phyloP scores from a whole-genome alignment of 2,797 vertebrate genomes.

The Synaphobranchus kaupii region DNA sequence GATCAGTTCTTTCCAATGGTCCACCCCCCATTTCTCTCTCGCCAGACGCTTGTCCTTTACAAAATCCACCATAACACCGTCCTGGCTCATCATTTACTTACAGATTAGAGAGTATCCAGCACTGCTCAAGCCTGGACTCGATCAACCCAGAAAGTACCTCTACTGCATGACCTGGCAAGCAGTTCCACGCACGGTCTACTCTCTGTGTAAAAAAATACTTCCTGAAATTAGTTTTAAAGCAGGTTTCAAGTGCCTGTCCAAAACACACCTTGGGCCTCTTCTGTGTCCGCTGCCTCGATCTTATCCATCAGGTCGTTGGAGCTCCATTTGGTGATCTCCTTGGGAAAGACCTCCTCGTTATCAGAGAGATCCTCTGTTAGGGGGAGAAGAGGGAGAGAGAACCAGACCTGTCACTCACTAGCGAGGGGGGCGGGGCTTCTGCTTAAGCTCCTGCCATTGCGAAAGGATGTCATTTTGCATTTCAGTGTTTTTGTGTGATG shows the following conservation, averaged over 20 bases:
- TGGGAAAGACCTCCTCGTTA: conserved; percentile 86
- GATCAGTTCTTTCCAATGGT: too few relatives aligned
- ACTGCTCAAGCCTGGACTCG: too few relatives aligned
- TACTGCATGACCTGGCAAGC: too few relatives aligned
- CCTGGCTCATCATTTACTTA: too few relatives aligned
- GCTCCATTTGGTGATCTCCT: conserved; percentile 96
- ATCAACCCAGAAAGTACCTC: too few relatives aligned
- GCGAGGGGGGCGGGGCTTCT: not conserved
- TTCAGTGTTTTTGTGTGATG: not conserved
- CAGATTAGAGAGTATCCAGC: too few relatives aligned
- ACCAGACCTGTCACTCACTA: not conserved
- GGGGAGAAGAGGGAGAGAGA: conserved; percentile 14
- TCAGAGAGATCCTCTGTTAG: conserved; percentile 89
- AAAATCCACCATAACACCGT: too few relatives aligned
- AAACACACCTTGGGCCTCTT: conserved; percentile 83
- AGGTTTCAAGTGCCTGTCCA: not conserved
- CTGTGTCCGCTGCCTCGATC: conserved; percentile 84
- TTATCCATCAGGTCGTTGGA: conserved; percentile 98
- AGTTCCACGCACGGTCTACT: not conserved
- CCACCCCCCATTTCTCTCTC: too few relatives aligned
- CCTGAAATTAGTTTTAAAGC: not conserved
- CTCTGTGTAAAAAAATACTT: not conserved
- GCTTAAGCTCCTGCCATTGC: not conserved
- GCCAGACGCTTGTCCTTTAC: too few relatives aligned
- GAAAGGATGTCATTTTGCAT: not conserved